These are phyloP conservation scores for Neotoxoptera formosana DNA, from an alignment of 1,140 invertebrate genomes.

Conservation along the genomic window DNA sequence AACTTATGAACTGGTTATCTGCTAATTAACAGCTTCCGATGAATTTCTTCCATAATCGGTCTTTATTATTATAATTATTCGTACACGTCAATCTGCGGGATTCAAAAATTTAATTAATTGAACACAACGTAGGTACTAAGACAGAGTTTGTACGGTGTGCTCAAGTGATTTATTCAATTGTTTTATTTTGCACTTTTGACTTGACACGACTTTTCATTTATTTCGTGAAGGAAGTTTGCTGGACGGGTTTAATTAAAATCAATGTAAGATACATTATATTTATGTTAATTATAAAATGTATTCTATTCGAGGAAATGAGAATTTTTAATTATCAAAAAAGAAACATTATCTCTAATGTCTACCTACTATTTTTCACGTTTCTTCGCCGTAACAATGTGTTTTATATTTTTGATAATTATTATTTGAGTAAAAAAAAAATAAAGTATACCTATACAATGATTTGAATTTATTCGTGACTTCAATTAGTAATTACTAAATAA, in stretches of 20 bases:
- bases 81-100: background rate
- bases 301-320: background rate
- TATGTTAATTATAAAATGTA: background rate
- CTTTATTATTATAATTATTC: background rate
- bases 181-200: background rate
- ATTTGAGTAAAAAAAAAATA: background rate
- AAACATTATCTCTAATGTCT: background rate
- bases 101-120: conserved; percentile 37
- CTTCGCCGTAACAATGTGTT: background rate
- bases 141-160: background rate
- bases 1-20: conserved; percentile 42
- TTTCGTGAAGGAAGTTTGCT: background rate
- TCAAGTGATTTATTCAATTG: conserved; percentile 15
- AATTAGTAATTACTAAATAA: background rate
- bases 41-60: background rate
- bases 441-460: background rate
- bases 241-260: background rate
- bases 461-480: background rate
- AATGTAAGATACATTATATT: conserved; percentile 3
- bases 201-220: background rate
- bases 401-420: background rate
- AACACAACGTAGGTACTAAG: background rate
- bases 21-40: conserved; percentile 55
- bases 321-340: background rate
- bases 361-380: background rate